These are phyloP conservation scores for Lagopus leucura DNA, from an alignment of 2,113 vertebrate genomes.

Conservation along the genomic window DNA sequence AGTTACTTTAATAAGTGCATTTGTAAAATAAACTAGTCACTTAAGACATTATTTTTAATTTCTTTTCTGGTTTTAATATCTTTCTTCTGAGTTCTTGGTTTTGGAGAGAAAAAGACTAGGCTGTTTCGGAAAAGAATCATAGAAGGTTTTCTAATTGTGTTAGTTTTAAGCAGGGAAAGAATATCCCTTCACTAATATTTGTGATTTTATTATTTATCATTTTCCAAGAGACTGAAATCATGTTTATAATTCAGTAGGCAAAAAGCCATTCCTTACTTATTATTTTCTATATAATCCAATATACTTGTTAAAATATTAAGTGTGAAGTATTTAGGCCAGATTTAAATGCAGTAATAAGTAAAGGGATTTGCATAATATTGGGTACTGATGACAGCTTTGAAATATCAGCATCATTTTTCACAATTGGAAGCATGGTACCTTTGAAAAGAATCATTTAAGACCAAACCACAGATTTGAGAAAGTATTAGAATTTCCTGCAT, in stretches of 20 bases:
- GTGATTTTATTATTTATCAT: background rate
- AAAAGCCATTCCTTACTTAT: background rate
- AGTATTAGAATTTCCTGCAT: constrained; percentile 84
- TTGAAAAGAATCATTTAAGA: constrained; percentile 71
- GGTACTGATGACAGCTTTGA: constrained; percentile 64
- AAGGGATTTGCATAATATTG: constrained; percentile 72
- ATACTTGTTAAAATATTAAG: constrained; percentile 67
- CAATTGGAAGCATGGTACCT: constrained; percentile 65
- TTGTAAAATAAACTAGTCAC: background rate
- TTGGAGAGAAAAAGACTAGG: background rate
- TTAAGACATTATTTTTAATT: background rate
- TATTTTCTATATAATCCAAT: constrained; percentile 62
- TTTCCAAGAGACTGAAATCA: background rate
- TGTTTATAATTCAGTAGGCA: background rate
- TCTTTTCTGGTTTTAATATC: background rate
- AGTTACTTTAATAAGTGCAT: background rate
- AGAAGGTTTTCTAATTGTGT: background rate
- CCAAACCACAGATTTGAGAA: constrained; percentile 76
- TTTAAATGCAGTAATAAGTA: constrained; percentile 69
- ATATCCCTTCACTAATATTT: background rate
- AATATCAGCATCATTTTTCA: constrained; percentile 71
- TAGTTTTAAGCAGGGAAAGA: background rate
- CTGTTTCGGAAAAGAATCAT: background rate
- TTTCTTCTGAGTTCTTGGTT: background rate
- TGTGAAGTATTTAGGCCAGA: constrained; percentile 67